Base-by-base conservation (phyloP, 2,888 invertebrate genomes). In the Drosophila monieri region DNA sequence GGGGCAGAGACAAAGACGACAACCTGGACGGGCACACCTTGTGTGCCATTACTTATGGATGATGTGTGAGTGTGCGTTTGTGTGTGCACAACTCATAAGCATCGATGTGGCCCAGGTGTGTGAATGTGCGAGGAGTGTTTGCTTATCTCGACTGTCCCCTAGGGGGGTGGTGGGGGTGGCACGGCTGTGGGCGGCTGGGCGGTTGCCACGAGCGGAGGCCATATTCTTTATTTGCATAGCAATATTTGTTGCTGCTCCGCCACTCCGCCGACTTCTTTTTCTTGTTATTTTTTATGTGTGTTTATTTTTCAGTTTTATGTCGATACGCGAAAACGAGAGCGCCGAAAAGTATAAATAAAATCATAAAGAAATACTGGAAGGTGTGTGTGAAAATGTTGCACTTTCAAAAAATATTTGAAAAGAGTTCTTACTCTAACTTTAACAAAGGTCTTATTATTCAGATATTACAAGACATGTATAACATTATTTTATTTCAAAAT, bases 291-390 rank as follows among this genome's bases (percentile, higher is more conserved):
- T 79, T 76, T 76, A 77, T 80, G 81, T 72, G 47, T 86, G 79
- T 84, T 84, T 77, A 76, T 72, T 72, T 84, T 86, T 84, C 69
- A 84, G 78, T 84, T 84, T 84, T 84, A 85, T 85, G 85, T 69
- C 78, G 78, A 78, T 84, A 78, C 72, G 84, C 85, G 85, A 86
- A 86, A 83, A 83, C 74, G 83, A 78, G 78, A 85, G 73, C 77
- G 62, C 27, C 69, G 41, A 68, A 76, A 67, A 77, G 52, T 64
- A 64, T 62, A 75, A 77, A 85, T 76, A 80, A 71, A 73, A 75
- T 78, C 79, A 73, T 75, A 80, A 76, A 81, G 67, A 44, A 60
- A 62, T 48, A 51, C 39, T 35, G n/a, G 8, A 12, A 9, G n/a
- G 35, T 54, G 39, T 21, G 52, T 18, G 46, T 14, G 10, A 2